Conservation (phyloP, 2,113 vertebrate species). For the Gila orcuttii region DNA sequence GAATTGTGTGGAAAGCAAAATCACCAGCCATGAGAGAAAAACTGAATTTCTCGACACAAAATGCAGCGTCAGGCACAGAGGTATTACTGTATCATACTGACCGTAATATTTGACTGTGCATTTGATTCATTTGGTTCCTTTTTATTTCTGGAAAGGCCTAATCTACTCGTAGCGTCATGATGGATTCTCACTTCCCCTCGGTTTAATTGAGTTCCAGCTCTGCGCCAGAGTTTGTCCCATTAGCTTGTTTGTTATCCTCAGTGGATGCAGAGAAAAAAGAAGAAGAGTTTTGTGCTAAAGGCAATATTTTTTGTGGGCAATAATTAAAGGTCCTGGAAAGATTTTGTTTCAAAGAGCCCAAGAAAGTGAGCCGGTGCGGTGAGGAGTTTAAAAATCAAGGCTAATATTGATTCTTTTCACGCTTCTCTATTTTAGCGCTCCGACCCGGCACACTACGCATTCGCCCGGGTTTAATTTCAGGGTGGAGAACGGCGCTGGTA, state of each 20-base stretch:
- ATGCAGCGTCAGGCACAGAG: neutral
- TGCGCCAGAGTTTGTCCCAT: constrained; percentile 46
- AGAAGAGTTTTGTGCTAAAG: constrained; percentile 35
- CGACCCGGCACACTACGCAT: neutral
- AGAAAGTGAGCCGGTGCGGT: neutral
- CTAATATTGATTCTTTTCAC: constrained; percentile 22
- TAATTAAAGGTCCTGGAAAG: constrained; percentile 58
- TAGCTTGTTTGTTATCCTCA: constrained; percentile 55
- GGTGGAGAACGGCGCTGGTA: neutral
- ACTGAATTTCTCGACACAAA: constrained; percentile 14
- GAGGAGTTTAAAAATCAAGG: constrained; percentile 30
- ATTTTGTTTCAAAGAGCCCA: constrained; percentile 47
- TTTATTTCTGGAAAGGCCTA: constrained; percentile 34
- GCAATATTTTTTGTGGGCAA: constrained; percentile 20
- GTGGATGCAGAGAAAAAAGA: neutral
- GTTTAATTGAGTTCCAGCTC: constrained; percentile 56
- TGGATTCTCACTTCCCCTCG: constrained; percentile 50
- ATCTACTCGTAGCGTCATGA: constrained; percentile 47
- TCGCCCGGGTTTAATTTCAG: constrained; percentile 33
- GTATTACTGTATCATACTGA: constrained; percentile 10
- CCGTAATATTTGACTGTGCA: constrained; percentile 33
- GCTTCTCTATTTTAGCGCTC: neutral
- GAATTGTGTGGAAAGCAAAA: neutral
- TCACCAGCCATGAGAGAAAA: neutral
- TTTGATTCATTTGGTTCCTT: constrained; percentile 35